Evolutionary conservation across 2,888 invertebrate genomes (phyloP).

Genomic region (Reticulitermes lucifugus): DNA sequence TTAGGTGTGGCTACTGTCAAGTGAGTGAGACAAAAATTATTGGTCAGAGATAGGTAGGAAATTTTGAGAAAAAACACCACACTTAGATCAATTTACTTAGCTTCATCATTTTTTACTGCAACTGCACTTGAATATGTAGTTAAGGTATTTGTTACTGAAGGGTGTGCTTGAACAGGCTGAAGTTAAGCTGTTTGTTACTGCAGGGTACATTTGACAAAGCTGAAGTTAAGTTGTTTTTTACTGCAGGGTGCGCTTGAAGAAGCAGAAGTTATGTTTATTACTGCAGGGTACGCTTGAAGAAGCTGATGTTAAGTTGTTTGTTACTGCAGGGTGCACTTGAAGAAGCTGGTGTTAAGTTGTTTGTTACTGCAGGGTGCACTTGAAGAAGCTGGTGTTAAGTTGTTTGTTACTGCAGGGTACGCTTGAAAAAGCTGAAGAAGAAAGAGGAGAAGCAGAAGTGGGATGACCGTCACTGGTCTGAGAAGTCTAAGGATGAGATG

Average conservation of each 20-base stretch:
- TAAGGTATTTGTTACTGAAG: slow-evolving; percentile 50
- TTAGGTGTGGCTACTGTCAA: no score
- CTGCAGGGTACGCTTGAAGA: slow-evolving; percentile 73
- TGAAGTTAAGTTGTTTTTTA: slow-evolving; percentile 76
- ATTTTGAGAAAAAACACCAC: no score
- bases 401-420: slow-evolving; percentile 63
- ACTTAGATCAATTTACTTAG: no score
- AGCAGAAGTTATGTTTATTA: slow-evolving; percentile 77
- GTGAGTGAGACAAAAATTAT: no score
- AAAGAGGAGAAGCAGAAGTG: slow-evolving; percentile 98
- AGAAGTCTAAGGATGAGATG: slow-evolving; percentile 95
- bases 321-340: slow-evolving; percentile 74
- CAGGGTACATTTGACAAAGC: slow-evolving; percentile 85
- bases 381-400: slow-evolving; percentile 78
- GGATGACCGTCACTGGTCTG: slow-evolving; percentile 99
- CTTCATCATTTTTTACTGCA: slow-evolving; percentile 46
- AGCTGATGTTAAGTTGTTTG: slow-evolving; percentile 77
- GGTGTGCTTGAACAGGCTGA: slow-evolving; percentile 87
- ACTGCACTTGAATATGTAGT: slow-evolving; percentile 79
- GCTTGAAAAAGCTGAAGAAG: slow-evolving; percentile 91
- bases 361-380: slow-evolving; percentile 68
- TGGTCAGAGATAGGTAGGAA: no score
- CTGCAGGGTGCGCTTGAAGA: slow-evolving; percentile 73
- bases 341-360: slow-evolving; percentile 69
- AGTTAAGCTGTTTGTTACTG: no score